Evolutionary conservation across 2,888 invertebrate species (phyloP), one percentile per base, ranked within the genome.

Genomic region (Parnassius smintheus): DNA sequence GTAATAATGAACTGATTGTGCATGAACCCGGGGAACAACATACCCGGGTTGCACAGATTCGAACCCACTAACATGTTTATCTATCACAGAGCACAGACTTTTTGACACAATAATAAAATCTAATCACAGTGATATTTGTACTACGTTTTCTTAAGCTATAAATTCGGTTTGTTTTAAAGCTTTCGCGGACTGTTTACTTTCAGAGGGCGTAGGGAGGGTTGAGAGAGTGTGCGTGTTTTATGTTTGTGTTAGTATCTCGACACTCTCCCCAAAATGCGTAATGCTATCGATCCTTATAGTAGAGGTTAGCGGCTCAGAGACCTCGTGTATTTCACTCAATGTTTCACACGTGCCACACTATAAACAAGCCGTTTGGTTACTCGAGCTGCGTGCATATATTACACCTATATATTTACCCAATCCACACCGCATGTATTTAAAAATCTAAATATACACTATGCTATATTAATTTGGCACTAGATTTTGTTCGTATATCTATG

Each of bases 201-300:
- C 83, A 75, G 80, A 78, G 75, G 75, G 79, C 78, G 75, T 77
- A 69, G 78, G 82, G 76, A 70, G 74, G 69, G 68, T 70, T 68
- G 82, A 68, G 76, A 66, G 74, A 65, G 81, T 82, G 85, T 85
- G 85, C 77, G 83, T 77, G 77, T 64, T 66, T 70, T 72, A 71
- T 74, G 74, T 74, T 70, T 77, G 76, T 73, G 75, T 76, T 63
- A 10, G 75, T 75, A 72, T 75, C 69, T 70, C 63, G 59, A 56
- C 75, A 81, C 84, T 80, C 82, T 79, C 77, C 77, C 80, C 80
- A 86, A 91, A 91, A 90, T 88, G 91, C 92, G 92, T 92, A 91
- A 88, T 91, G 87, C 81, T 92, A 92, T 92, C 91, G 92, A 92
- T 92, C 91, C 83, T 79, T 81, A 88, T 90, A 89, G 82, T 86